These are phyloP conservation scores for Drosophila austrosaltans DNA, from an alignment of 2,888 invertebrate genomes.

Conservation along the genomic window DNA sequence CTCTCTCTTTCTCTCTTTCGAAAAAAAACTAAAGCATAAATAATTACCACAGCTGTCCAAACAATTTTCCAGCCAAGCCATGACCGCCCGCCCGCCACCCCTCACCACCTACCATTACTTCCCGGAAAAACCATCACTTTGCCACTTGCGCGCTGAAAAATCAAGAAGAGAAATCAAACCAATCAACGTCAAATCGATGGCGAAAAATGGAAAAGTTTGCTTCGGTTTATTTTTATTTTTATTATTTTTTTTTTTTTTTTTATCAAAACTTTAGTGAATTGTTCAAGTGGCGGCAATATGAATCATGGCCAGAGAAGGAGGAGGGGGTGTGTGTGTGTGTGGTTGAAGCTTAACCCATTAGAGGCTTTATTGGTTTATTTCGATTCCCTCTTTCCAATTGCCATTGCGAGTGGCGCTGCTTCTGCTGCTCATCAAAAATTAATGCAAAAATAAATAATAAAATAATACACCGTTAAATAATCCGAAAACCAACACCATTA, in stretches of 20 bases:
- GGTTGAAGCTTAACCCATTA: conserved; percentile 38
- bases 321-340: neutral
- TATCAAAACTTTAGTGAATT: conserved; percentile 34
- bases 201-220: conserved; percentile 27
- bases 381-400: conserved; percentile 17
- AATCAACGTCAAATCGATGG: conserved; percentile 60
- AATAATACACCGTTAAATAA: conserved; percentile 81
- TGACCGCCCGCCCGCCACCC: neutral
- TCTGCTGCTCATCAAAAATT: conserved; percentile 70
- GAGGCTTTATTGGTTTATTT: conserved; percentile 38
- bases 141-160: conserved; percentile 32
- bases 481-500: conserved; percentile 81
- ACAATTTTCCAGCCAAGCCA: conserved; percentile 20
- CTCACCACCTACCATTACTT: conserved; percentile 19
- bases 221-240: conserved; percentile 24
- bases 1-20: neutral
- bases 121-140: conserved; percentile 32
- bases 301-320: neutral
- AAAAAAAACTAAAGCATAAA: conserved; percentile 63
- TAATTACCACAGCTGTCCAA: conserved; percentile 68
- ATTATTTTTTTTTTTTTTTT: conserved; percentile 26
- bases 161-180: conserved; percentile 49
- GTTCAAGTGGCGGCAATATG: conserved; percentile 8
- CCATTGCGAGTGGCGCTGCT: conserved; percentile 19
- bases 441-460: conserved; percentile 81